Conservation (phyloP, 2,797 vertebrate species). For the Mallotus villosus region DNA sequence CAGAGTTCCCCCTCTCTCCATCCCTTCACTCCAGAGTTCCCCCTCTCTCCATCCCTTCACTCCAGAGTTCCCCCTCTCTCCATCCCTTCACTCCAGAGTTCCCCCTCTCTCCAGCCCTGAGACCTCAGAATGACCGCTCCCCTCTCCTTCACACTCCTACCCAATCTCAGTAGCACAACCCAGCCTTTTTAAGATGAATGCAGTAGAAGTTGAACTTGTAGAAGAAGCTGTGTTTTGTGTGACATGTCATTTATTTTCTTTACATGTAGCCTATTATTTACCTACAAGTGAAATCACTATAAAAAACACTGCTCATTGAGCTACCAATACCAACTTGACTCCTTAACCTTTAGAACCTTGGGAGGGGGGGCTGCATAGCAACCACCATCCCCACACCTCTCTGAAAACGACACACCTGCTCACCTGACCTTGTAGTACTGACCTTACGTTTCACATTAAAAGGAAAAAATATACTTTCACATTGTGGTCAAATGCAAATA, state of each 20-base stretch:
- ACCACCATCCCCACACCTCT: slow-evolving; percentile 50
- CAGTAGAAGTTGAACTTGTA: slow-evolving; percentile 33
- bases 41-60: too few species aligned
- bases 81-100: slow-evolving; percentile 14
- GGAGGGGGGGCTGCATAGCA: slow-evolving; percentile 61
- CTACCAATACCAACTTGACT: slow-evolving; percentile 31
- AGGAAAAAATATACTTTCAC: slow-evolving; percentile 25
- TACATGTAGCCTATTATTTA: slow-evolving; percentile 27
- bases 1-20: slow-evolving; percentile 6
- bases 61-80: background rate
- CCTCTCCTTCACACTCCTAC: slow-evolving; percentile 29
- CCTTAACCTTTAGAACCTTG: slow-evolving; percentile 36
- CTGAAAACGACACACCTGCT: slow-evolving; percentile 14
- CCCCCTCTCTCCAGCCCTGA: too few species aligned
- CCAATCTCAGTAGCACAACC: slow-evolving; percentile 41
- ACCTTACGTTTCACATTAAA: slow-evolving; percentile 36
- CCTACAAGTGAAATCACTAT: slow-evolving; percentile 30
- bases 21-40: too few species aligned
- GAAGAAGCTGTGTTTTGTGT: slow-evolving; percentile 24
- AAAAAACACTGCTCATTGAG: slow-evolving; percentile 33
- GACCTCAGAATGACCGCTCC: background rate
- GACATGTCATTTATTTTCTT: slow-evolving; percentile 22
- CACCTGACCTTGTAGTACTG: slow-evolving; percentile 24
- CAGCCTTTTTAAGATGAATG: slow-evolving; percentile 15
- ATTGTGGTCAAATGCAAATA: slow-evolving; percentile 29